Conservation (phyloP, 2,888 invertebrate genomes). For the Nomada ruficornis region DNA sequence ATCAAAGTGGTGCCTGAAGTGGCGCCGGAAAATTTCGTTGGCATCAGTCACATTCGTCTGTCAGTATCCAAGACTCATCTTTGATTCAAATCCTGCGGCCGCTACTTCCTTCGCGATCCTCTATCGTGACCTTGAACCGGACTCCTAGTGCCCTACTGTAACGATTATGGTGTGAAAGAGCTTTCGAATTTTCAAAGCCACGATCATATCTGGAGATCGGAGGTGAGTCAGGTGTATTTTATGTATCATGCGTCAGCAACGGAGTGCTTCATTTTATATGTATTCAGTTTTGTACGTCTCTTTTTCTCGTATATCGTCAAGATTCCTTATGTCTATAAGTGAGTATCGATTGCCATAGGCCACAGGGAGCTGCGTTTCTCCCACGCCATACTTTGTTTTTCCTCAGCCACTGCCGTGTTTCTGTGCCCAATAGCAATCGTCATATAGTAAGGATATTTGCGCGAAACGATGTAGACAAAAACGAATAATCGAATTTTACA, state of each 20-base stretch:
- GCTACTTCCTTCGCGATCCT: slow-evolving; percentile 10
- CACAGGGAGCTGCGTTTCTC: slow-evolving; percentile 49
- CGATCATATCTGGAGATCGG: slow-evolving; percentile 1
- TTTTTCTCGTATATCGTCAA: neutral
- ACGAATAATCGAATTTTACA: neutral
- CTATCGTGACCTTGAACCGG: slow-evolving; percentile 74
- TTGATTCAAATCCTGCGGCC: neutral
- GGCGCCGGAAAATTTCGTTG: neutral
- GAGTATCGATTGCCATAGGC: slow-evolving; percentile 58
- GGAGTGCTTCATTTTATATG: neutral
- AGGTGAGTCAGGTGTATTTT: slow-evolving; percentile 55
- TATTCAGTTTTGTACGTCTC: neutral
- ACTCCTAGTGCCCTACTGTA: slow-evolving; percentile 73
- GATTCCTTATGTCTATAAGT: slow-evolving; percentile 45
- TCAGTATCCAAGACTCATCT: slow-evolving; percentile 10
- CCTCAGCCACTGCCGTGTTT: slow-evolving; percentile 23
- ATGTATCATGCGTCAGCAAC: neutral
- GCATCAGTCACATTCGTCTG: neutral
- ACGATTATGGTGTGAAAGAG: slow-evolving; percentile 51
- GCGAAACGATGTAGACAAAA: neutral
- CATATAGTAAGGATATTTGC: neutral
- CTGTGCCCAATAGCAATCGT: slow-evolving; percentile 13
- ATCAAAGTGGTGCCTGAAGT: neutral
- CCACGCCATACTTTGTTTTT: slow-evolving; percentile 56
- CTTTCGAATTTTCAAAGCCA: slow-evolving; percentile 62